phyloP scores from a whole-genome alignment of 2,797 vertebrate genomes.

The Avahi laniger region DNA sequence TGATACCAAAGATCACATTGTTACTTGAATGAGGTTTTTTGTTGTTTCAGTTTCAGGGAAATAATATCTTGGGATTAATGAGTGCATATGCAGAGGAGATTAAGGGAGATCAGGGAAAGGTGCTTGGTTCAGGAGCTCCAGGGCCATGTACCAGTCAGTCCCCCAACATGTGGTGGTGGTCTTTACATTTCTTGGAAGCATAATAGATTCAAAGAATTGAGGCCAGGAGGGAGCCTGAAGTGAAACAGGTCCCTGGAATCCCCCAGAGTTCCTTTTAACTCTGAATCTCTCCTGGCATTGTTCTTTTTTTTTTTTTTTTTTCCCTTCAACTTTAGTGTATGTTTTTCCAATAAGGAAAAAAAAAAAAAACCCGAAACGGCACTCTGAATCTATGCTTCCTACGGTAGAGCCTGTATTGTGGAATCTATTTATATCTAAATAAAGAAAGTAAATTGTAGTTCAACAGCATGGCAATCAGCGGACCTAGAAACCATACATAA shows the following conservation, averaged over 20 bases:
- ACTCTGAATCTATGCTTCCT: neutral
- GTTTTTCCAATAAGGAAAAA: neutral
- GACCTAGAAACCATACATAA: neutral
- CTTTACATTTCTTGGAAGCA: neutral
- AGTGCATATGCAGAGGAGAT: neutral
- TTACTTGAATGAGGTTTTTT: neutral
- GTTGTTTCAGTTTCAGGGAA: neutral
- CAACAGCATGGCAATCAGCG: neutral
- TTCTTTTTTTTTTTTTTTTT: neutral
- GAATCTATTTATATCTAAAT: slow-evolving; percentile 13
- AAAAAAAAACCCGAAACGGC: neutral
- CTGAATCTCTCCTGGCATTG: neutral
- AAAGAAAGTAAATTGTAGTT: neutral
- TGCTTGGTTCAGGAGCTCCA: neutral
- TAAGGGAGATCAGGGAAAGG: neutral
- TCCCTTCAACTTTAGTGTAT: neutral
- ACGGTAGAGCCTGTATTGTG: neutral
- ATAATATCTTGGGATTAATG: neutral
- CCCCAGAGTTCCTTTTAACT: neutral
- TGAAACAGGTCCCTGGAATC: neutral
- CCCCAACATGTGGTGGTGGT: no score
- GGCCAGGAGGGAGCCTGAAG: neutral
- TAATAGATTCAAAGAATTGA: neutral
- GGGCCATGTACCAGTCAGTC: fast-evolving
- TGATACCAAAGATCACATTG: neutral